Evolutionary conservation across 2,888 invertebrate genomes (phyloP).

Genomic region (Macrophya annulata): DNA sequence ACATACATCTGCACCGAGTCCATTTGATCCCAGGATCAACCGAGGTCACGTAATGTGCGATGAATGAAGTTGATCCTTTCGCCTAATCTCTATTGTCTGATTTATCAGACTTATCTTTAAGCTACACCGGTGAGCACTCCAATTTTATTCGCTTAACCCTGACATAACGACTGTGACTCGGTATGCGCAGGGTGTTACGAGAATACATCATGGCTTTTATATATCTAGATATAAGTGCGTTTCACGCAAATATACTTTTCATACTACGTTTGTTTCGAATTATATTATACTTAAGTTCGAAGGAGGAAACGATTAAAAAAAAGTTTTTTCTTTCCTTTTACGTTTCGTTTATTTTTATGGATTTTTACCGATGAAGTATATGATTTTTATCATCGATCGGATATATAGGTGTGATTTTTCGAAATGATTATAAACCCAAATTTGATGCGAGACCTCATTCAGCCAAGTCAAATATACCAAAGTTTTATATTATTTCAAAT

Average conservation of each 20-base stretch:
- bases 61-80: slow-evolving; percentile 28
- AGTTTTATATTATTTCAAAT: slow-evolving; percentile 19
- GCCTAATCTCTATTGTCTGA: slow-evolving; percentile 65
- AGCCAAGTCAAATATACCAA: slow-evolving; percentile 55
- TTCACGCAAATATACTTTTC: background rate
- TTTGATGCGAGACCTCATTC: slow-evolving; percentile 43
- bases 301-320: background rate
- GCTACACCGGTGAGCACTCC: slow-evolving; percentile 71
- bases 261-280: background rate
- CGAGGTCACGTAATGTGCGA: slow-evolving; percentile 32
- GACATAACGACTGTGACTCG: slow-evolving; percentile 41
- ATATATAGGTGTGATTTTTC: slow-evolving; percentile 61
- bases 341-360: background rate
- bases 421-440: slow-evolving; percentile 65
- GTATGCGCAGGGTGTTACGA: slow-evolving; percentile 46
- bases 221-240: background rate
- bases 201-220: slow-evolving; percentile 23
- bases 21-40: slow-evolving; percentile 15
- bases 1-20: background rate
- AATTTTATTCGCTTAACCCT: slow-evolving; percentile 68
- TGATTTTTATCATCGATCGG: slow-evolving; percentile 35
- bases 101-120: slow-evolving; percentile 69
- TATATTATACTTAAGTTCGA: background rate
- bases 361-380: slow-evolving; percentile 58
- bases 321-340: background rate